Conservation (phyloP, 2,888 invertebrate species). For the Stictocephala bisonia region DNA sequence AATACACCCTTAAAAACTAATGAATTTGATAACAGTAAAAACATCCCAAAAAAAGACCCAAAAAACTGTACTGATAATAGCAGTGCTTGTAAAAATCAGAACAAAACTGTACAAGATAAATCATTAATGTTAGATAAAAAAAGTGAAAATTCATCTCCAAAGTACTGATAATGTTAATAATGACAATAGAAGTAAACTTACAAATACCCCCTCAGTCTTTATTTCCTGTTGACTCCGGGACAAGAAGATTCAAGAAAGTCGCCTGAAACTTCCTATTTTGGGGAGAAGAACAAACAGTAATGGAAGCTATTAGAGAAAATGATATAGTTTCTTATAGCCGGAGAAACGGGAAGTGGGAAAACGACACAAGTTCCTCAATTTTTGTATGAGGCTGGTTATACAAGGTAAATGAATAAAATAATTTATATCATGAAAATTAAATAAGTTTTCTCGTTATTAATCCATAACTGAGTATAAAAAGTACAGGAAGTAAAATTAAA, state of each 20-base stretch:
- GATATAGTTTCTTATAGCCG: slow-evolving; percentile 84
- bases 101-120: too few species aligned
- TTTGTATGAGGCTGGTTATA: slow-evolving; percentile 96
- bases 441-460: too few species aligned
- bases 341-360: slow-evolving; percentile 97
- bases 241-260: slow-evolving; percentile 81
- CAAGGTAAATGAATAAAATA: too few species aligned
- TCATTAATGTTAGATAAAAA: too few species aligned
- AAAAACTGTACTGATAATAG: too few species aligned
- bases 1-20: slow-evolving; percentile 43
- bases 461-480: too few species aligned
- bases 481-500: too few species aligned
- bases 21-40: slow-evolving; percentile 37
- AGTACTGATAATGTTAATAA: slow-evolving; percentile 52
- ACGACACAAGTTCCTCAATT: slow-evolving; percentile 99
- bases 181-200: slow-evolving; percentile 1
- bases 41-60: too few species aligned
- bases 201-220: slow-evolving; percentile 71
- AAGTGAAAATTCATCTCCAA: slow-evolving; percentile 54
- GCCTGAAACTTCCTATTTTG: slow-evolving; percentile 90
- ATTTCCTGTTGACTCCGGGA: slow-evolving; percentile 85
- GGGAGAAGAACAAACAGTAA: slow-evolving; percentile 94
- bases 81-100: too few species aligned
- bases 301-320: slow-evolving; percentile 96
- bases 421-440: slow-evolving; percentile 12